Evolutionary conservation across 2,113 vertebrate species (phyloP), one percentile per base, ranked within the genome.

Genomic region (Cricetomys ansorgei): DNA sequence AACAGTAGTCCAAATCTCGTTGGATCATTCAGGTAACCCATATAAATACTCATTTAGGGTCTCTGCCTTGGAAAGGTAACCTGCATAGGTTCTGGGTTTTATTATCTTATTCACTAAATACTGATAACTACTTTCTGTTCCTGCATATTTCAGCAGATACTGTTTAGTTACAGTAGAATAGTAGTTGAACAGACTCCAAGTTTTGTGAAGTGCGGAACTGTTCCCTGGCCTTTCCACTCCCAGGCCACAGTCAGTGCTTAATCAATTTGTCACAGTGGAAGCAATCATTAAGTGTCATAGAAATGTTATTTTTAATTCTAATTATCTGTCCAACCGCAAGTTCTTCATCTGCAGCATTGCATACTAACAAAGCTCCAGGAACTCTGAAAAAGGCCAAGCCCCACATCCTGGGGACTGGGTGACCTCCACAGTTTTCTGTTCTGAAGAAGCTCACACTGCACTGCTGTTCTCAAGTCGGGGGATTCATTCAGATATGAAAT

Each of bases 401-500:
- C 73, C 31, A 50, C 73, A 64, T 97, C 48, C 81, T 65, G 86
- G 37, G 88, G 91, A 95, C 92, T 95, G 87, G 67, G 55, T 96
- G 72, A 92, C 88, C 95, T 89, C n/a, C 34, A 65, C 69, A 48
- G 48, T 53, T 93, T 94, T 96, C 57, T 77, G 4, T 92, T 70
- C 53, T 92, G 72, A 94, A 90, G n/a, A 91, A 92, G 23, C 34
- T 93, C 70, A 87, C 29, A 59, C 72, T 91, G 57, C 3, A 19
- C 16, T 91, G 59, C 80, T 91, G 89, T 84, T 95, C 65, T 91
- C 29, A 89, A 90, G 27, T 88, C 37, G 88, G 25, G 80, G 67
- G 95, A 95, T 81, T 87, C 45, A 95, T 87, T 86, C 86, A 95
- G 92, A 91, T 96, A 45, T 88, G 80, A 96, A 97, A 70, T 94